Percentiles rank a stretch among this genome's conserved stretches.
phyloP scores from a whole-genome alignment of 2,797 vertebrate species.

The Tiaroga cobitis region DNA sequence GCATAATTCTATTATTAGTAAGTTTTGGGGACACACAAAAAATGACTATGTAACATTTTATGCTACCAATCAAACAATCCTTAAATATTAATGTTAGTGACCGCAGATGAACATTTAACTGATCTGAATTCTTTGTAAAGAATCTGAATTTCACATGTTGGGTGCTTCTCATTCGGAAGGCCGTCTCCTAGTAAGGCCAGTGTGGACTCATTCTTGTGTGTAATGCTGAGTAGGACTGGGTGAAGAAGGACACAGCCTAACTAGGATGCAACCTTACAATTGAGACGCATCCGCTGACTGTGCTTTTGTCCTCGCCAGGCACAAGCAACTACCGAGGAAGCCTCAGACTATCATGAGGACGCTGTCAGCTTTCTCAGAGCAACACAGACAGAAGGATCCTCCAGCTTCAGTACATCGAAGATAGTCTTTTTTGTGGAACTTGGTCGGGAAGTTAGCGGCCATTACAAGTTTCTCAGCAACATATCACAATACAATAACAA shows the following conservation, averaged over 20 bases:
- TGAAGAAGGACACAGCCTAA: background rate
- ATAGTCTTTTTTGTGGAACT: conserved; percentile 64
- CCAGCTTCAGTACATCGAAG: conserved; percentile 44
- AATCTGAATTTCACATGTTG: background rate
- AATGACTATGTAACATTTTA: background rate
- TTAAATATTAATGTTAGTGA: background rate
- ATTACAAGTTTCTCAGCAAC: conserved; percentile 71
- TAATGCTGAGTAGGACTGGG: background rate
- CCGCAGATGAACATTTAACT: no score
- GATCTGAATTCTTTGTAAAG: background rate
- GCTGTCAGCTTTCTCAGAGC: conserved; percentile 75
- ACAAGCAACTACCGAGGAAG: conserved; percentile 81
- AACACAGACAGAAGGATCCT: conserved; percentile 62
- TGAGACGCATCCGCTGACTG: background rate
- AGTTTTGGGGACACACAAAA: background rate
- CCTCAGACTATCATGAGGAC: conserved; percentile 79
- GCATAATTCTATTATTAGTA: background rate
- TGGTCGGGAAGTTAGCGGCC: conserved; percentile 49
- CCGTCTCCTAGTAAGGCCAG: background rate
- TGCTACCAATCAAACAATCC: no score
- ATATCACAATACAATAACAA: conserved; percentile 76
- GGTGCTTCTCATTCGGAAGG: background rate
- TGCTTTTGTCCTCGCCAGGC: conserved; percentile 74
- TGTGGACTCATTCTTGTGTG: background rate
- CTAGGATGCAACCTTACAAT: background rate